These are phyloP conservation scores for Mus spretus DNA, from an alignment of 2,797 vertebrate species.

Conservation along the genomic window DNA sequence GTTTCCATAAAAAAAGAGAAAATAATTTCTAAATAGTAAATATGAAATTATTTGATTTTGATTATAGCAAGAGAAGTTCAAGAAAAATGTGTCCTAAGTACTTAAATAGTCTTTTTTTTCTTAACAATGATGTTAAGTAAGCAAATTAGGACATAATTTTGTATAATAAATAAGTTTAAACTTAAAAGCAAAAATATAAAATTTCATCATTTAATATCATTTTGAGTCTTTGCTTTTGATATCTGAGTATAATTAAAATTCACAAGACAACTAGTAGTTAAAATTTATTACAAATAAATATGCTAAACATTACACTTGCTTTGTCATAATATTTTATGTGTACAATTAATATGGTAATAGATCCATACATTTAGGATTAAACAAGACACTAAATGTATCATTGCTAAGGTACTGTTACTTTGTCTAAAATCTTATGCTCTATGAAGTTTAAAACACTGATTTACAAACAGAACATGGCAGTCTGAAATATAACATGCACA, in stretches of 20 bases:
- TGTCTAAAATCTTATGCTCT: constrained; percentile 9
- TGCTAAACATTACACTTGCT: not conserved
- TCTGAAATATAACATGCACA: not conserved
- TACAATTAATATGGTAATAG: constrained; percentile 23
- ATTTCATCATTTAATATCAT: not conserved
- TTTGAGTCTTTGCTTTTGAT: not conserved
- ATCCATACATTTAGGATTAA: not conserved
- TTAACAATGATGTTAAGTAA: not conserved
- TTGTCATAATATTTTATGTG: not conserved
- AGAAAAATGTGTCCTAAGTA: not conserved
- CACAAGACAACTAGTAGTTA: not conserved
- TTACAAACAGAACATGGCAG: not conserved
- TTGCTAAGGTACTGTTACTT: not conserved
- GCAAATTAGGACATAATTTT: not conserved
- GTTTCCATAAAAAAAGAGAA: not conserved
- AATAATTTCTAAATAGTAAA: not conserved
- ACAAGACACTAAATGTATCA: not conserved
- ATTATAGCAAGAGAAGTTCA: not conserved
- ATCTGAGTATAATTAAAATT: not conserved
- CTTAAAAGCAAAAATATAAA: not conserved
- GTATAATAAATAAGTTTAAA: not conserved
- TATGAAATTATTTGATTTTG: too few relatives aligned
- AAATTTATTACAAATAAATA: not conserved
- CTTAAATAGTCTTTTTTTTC: not conserved
- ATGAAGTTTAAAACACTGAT: constrained; percentile 24